Conservation (phyloP, 2,888 invertebrate genomes). For the Diarsia dahlii region DNA sequence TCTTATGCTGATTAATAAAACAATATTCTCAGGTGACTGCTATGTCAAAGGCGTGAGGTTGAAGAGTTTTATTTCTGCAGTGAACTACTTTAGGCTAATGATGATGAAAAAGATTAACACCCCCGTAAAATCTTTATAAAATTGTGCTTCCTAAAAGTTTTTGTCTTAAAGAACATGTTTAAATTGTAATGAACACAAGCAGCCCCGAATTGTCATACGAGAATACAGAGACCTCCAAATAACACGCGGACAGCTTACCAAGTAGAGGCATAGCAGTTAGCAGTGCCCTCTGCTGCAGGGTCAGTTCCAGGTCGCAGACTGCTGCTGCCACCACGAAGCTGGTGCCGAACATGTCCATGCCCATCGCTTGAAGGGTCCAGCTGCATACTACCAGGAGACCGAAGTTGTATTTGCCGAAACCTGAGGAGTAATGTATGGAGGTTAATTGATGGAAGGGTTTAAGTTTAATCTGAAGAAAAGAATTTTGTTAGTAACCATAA, state of each 20-base stretch:
- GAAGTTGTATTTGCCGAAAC: constrained; percentile 88
- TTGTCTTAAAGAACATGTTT: neutral
- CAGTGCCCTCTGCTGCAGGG: constrained; percentile 92
- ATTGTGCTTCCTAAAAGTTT: no score
- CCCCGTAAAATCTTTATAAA: neutral
- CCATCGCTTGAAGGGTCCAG: constrained; percentile 88
- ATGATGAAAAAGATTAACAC: neutral
- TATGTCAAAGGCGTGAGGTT: neutral
- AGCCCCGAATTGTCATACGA: neutral
- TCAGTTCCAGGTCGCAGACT: constrained; percentile 92
- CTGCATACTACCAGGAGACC: constrained; percentile 84
- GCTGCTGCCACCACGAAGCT: constrained; percentile 94
- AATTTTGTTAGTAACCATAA: neutral
- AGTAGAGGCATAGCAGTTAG: constrained; percentile 93
- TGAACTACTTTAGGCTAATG: neutral
- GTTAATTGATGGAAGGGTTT: neutral
- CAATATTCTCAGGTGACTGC: no score
- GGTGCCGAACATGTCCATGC: constrained; percentile 88
- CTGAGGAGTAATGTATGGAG: constrained; percentile 66
- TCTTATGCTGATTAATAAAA: no score
- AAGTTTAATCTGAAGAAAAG: neutral
- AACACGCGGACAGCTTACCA: constrained; percentile 84
- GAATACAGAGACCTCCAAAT: neutral
- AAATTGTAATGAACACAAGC: neutral
- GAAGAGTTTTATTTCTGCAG: neutral